phyloP scores from a whole-genome alignment of 2,113 vertebrate genomes.

The Cinclus cinclus region DNA sequence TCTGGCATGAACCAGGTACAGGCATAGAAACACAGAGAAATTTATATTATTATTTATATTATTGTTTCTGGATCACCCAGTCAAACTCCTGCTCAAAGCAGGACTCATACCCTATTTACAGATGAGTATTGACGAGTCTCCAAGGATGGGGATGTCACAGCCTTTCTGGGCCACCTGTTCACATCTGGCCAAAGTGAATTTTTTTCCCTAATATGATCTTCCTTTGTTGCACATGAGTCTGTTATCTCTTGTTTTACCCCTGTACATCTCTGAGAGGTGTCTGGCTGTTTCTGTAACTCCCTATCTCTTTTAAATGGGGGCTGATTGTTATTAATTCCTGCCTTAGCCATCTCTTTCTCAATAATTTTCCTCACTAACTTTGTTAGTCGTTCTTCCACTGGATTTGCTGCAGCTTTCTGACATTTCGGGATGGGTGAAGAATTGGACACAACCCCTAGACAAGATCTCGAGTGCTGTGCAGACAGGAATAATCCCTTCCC shows the following conservation, averaged over 20 bases:
- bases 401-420: background rate
- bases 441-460: background rate
- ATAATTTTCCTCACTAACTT: background rate
- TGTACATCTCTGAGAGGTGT: background rate
- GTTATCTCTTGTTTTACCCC: background rate
- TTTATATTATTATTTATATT: background rate
- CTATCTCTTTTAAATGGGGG: background rate
- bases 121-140: background rate
- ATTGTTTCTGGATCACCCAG: background rate
- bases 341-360: background rate
- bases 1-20: background rate
- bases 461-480: background rate
- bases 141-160: background rate
- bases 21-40: background rate
- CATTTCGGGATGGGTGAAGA: background rate
- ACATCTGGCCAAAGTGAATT: background rate
- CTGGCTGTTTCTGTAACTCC: background rate
- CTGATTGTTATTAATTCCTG: background rate
- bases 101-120: fast-evolving
- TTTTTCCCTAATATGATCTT: background rate
- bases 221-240: background rate
- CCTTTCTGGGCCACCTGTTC: background rate
- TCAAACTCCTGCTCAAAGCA: background rate
- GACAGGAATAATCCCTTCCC: background rate
- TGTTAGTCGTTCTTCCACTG: background rate